These are phyloP conservation scores for Volucella bombylans DNA, from an alignment of 2,888 invertebrate species.

Conservation along the genomic window DNA sequence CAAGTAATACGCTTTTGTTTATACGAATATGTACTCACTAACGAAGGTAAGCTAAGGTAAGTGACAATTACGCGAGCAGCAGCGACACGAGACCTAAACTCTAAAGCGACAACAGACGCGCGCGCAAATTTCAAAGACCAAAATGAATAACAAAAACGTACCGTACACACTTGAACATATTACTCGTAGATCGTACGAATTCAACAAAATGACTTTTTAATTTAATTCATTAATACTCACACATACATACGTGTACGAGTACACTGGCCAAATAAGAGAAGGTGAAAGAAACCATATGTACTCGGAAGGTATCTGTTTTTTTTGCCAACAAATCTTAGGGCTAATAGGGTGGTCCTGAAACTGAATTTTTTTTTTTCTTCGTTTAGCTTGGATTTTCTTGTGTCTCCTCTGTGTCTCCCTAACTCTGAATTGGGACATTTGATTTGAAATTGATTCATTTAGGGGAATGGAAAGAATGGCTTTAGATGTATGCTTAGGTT, in stretches of 20 bases:
- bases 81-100: conserved; percentile 31
- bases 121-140: conserved; percentile 4
- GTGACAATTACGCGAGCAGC: conserved; percentile 47
- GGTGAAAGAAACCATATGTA: neutral
- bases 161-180: neutral
- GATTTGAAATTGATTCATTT: too few species aligned
- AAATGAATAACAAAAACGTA: conserved; percentile 1
- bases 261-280: neutral
- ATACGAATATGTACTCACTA: neutral
- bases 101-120: conserved; percentile 8
- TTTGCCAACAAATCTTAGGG: conserved; percentile 1
- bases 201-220: conserved; percentile 1
- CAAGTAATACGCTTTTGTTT: neutral
- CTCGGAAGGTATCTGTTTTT: neutral
- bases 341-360: conserved; percentile 10
- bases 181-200: conserved; percentile 11
- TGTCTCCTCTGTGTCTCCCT: too few species aligned
- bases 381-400: too few species aligned
- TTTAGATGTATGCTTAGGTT: too few species aligned
- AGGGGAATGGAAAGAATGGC: too few species aligned
- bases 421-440: too few species aligned
- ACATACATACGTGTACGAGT: neutral
- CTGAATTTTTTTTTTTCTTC: neutral
- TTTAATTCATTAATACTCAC: conserved; percentile 17
- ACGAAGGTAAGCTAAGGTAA: conserved; percentile 62